phyloP scores from a whole-genome alignment of 1,140 invertebrate genomes.

The Neodiprion fabricii region DNA sequence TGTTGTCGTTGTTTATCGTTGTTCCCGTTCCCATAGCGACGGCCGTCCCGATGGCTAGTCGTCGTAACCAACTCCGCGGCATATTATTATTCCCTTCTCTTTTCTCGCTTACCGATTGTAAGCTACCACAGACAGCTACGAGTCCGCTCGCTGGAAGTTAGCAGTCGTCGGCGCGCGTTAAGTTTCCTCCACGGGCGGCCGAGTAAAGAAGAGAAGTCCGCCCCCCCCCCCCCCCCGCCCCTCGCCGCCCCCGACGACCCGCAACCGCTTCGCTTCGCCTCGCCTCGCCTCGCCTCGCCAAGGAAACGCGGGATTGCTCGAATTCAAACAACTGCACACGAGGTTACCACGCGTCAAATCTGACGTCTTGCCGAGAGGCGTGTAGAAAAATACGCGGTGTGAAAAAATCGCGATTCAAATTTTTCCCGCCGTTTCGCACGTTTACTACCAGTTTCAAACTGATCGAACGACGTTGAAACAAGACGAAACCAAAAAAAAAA shows the following conservation, averaged over 20 bases:
- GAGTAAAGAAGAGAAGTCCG: slow-evolving; percentile 49
- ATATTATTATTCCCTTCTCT: not conserved
- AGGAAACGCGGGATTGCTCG: slow-evolving; percentile 63
- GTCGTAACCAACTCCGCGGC: slow-evolving; percentile 38
- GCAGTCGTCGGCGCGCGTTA: slow-evolving; percentile 34
- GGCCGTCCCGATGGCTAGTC: slow-evolving; percentile 53
- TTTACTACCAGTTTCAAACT: too few relatives aligned
- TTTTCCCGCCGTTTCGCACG: slow-evolving; percentile 12
- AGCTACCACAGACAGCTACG: too few relatives aligned
- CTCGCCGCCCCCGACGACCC: slow-evolving; percentile 20
- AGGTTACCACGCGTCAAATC: slow-evolving; percentile 64
- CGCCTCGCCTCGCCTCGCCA: slow-evolving; percentile 32
- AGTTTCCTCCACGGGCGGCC: slow-evolving; percentile 48
- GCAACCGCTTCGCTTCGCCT: not conserved
- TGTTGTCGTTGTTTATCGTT: slow-evolving; percentile 50
- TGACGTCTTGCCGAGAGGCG: slow-evolving; percentile 46
- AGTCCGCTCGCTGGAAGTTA: not conserved
- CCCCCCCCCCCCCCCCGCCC: not conserved
- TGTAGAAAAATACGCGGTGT: not conserved
- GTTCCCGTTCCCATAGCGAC: slow-evolving; percentile 58
- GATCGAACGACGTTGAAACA: too few relatives aligned
- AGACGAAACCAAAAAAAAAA: too few relatives aligned
- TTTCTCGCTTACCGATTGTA: not conserved
- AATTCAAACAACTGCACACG: slow-evolving; percentile 64
- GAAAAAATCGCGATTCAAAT: not conserved